Evolutionary conservation across 2,888 invertebrate genomes (phyloP), one percentile per base, ranked within the genome.

Genomic region (Ceramica pisi): DNA sequence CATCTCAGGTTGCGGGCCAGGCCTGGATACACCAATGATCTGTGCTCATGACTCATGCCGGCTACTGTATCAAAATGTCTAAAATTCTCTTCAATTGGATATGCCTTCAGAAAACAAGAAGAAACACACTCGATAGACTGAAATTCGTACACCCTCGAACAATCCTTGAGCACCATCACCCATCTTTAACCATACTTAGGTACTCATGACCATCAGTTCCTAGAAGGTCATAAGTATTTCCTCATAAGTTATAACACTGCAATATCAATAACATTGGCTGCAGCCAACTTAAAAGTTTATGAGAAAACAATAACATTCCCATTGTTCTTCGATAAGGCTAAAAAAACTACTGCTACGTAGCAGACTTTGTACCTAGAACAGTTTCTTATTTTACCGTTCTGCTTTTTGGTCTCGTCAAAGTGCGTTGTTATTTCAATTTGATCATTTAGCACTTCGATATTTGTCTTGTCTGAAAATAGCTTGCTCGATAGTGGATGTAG

Each of bases 241-340:
- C 35, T 50, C n/a, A 23, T 44, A 44, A 44, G 9, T 38, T 16
- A 51, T 50, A n/a, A 31, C 9, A 35, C 31, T 19, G n/a, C 48
- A 19, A 12, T 74, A n/a, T 38, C 38, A 55, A 48, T 35, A 56
- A 41, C 21, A 56, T 56, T 75, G 9, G 31, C 16, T 19, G 26
- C 31, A 65, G 48, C 31, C 48, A 66, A 35, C 26, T 19, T 41
- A n/a, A 56, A 31, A 21, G 12, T 6, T 35, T 2, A 57, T 46
- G n/a, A 23, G 44, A 59, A 67, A 51, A 76, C 50, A 67, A 38
- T 57, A 12, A 26, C 67, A 31, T 55, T 21, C 23, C 9, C 44
- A 67, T 76, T 76, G 50, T 76, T 67, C 12, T 51, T 19, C 14
- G 68, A 59, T 51, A 67, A 57, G 56, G 19, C 56, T 46, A 26